phyloP scores from a whole-genome alignment of 1,140 invertebrate genomes.

The Orussus abietinus region DNA sequence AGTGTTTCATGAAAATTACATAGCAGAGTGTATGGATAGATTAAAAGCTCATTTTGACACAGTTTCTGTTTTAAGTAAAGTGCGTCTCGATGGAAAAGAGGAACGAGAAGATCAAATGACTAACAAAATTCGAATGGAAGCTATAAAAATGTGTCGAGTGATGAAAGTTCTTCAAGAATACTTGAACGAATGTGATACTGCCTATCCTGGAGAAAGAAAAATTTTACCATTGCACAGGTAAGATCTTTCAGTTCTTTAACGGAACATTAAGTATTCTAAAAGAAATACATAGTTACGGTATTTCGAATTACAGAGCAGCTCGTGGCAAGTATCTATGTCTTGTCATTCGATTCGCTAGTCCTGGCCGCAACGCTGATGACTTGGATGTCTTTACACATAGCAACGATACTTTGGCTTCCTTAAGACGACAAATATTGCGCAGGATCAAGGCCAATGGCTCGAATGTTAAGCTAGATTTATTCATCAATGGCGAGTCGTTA shows the following conservation, averaged over 20 bases:
- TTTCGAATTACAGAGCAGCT: conserved; percentile 64
- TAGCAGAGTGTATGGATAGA: conserved; percentile 83
- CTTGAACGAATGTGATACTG: conserved; percentile 91
- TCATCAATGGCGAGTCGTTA: conserved; percentile 82
- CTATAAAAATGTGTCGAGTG: conserved; percentile 89
- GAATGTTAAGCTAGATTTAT: conserved; percentile 85
- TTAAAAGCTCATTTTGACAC: conserved; percentile 80
- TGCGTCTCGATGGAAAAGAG: conserved; percentile 54
- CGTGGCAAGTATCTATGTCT: conserved; percentile 86
- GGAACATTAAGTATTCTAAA: too few relatives aligned
- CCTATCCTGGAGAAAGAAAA: conserved; percentile 84
- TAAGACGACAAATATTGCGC: conserved; percentile 72
- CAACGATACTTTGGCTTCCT: conserved; percentile 85
- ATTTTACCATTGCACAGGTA: conserved; percentile 83
- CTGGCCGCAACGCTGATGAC: conserved; percentile 86
- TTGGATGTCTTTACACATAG: conserved; percentile 90
- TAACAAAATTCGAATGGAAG: conserved; percentile 62
- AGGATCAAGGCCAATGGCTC: conserved; percentile 64
- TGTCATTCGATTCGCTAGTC: conserved; percentile 85
- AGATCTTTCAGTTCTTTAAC: conserved; percentile 16
- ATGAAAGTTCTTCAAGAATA: conserved; percentile 94
- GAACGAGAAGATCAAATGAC: conserved; percentile 38
- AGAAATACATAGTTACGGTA: too few relatives aligned
- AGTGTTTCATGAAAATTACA: conserved; percentile 85
- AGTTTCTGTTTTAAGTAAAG: conserved; percentile 60